Evolutionary conservation across 1,140 invertebrate species (phyloP).

Genomic region (Orchestia grillus): DNA sequence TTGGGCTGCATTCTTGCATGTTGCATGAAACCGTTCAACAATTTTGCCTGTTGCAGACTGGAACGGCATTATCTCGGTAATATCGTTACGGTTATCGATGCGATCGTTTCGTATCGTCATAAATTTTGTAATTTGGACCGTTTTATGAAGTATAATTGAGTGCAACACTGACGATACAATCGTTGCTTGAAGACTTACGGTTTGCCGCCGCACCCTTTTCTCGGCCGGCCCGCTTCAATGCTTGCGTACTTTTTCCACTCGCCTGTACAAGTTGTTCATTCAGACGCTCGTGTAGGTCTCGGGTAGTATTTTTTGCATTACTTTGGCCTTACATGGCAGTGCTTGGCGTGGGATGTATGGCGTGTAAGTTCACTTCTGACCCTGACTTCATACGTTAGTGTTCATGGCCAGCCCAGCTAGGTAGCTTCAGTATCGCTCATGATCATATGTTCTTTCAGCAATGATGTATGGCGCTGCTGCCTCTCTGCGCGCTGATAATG

Average conservation of each 20-base stretch:
- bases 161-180: neutral
- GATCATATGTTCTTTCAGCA: neutral
- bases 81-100: neutral
- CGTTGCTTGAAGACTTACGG: neutral
- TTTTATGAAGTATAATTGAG: neutral
- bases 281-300: neutral
- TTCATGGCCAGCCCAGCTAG: neutral
- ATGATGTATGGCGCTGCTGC: neutral
- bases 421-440: slow-evolving; percentile 7
- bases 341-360: neutral
- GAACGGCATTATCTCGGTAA: neutral
- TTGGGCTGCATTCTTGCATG: neutral
- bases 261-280: slow-evolving; percentile 7
- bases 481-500: neutral
- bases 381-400: neutral
- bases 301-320: slow-evolving; percentile 9
- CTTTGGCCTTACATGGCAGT: neutral
- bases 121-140: neutral
- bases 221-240: neutral
- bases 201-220: neutral
- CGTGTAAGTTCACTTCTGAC: neutral
- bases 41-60: neutral
- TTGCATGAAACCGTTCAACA: neutral
- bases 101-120: neutral
- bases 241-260: neutral